Evolutionary conservation across 92 coral and sea anemone species (phyloP), one percentile per base, ranked within the genome.

Genomic region (Isaurus tuberculatus): DNA sequence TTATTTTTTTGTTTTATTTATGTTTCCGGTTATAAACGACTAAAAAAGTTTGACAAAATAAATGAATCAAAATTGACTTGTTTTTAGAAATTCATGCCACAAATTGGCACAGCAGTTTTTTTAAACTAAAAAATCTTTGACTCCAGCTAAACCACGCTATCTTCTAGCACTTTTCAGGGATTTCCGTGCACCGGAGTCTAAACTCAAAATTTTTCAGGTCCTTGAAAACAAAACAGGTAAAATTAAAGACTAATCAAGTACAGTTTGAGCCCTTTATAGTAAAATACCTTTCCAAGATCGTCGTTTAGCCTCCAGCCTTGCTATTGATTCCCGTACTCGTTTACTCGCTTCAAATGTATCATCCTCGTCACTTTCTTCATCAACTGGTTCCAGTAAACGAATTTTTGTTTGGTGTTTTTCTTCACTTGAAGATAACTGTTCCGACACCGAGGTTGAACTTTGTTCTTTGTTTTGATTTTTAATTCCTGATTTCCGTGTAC

Each of bases 401-500:
- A 23, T 0, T 23, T 44, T 48, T 20, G 44, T 26, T 4, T 23
- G 20, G 2, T 15, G 33, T 4, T 22, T 36, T 14, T 72, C 60
- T 9, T 46, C 53, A 1, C 25, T 60, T 5, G 75, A 70, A 13
- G 60, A 43, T 14, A 33, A 25, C 19, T 72, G 14, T 23, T 43
- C 78, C 44, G 78, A 72, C 26, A 26, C 30, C 10, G 36, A 72
- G 33, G 61, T 72, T 44, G 78, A 43, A 6, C 19, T 42, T 55
- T 43, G 14, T 60, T 72, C 53, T 7, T 27, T 57, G 3, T 40
- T 9, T 20, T 32, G 78, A 48, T 43, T 16, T 26, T 23, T 44
- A 4, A 4, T 42, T 26, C 34, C 43, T 11, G 78, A 23, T 72
- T 43, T 72, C 60, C 29, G 51, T 26, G 57, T 4, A 26, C 5